Evolutionary conservation across 2,888 invertebrate species (phyloP), one percentile per base, ranked within the genome.

Genomic region (Mycalesis mineus): DNA sequence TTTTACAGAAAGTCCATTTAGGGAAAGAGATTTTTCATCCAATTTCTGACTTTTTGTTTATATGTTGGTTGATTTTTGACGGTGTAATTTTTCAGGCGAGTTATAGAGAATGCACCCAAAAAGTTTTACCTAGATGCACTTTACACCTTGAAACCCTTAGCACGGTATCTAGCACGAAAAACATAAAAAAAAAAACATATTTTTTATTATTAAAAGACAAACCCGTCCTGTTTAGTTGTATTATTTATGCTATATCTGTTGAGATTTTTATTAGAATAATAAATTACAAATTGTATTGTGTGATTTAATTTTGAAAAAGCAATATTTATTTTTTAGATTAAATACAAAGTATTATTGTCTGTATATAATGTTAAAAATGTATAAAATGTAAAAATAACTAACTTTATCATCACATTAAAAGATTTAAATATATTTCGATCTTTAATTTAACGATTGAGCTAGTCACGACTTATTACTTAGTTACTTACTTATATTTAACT

Each of bases 341-440:
- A 52, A 56, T 55, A 60, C 37, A 42, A 58, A 65, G 60, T 63
- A 59, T 55, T 64, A 62, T 51, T 51, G 55, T 61, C 55, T 65
- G 61, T 65, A 65, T 58, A 65, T 64, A 62, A 51, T 62, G 64
- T 59, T 57, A 49, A 59, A 55, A 64, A 57, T 65, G 64, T 65
- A 65, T 62, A 65, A 63, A 65, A 60, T 65, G 62, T 64, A 64
- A 58, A 61, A 62, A 62, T 55, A 60, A 42, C 14, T 58, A 52
- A 58, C 53, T 52, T 52, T 55, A 55, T 49, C 62, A 60, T 62
- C 62, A 62, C 62, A 62, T 58, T 62, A 60, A 60, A 62, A 14
- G 36, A 60, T 37, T 48, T 49, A 58, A 53, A 49, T 49, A 51
- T 41, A 22, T 57, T 56, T 37, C 42, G 14, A 48, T 41, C 8